These are phyloP conservation scores for Ceratotherium simum DNA, from an alignment of 2,113 vertebrate genomes.

Conservation along the genomic window DNA sequence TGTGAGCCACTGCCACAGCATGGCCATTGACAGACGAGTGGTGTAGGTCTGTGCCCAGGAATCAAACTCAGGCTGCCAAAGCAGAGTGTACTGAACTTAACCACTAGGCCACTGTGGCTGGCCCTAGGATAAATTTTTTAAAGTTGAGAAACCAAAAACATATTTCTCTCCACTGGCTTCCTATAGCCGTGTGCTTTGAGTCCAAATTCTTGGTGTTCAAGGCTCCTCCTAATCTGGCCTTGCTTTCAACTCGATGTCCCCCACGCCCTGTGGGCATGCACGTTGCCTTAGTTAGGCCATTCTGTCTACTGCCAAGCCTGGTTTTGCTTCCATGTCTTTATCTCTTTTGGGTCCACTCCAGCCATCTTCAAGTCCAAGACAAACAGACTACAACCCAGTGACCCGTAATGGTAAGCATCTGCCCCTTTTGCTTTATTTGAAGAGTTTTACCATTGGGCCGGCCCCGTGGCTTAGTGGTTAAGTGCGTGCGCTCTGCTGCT, in stretches of 20 bases:
- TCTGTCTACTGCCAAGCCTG: neutral
- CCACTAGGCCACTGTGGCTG: too few species aligned
- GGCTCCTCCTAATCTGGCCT: neutral
- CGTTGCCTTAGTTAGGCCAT: neutral
- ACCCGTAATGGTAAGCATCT: rapidly evolving
- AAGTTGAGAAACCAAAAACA: neutral
- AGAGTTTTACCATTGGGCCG: neutral
- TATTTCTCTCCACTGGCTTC: neutral
- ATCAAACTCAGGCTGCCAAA: too few species aligned
- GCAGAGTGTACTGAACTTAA: too few species aligned
- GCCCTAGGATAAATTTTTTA: neutral
- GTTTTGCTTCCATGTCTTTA: neutral
- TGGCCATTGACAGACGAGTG: too few species aligned
- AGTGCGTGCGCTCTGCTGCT: too few species aligned
- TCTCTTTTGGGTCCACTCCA: neutral
- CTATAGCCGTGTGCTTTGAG: neutral
- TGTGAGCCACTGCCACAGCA: too few species aligned
- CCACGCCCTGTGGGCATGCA: too few species aligned
- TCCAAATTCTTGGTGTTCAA: neutral
- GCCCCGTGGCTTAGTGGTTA: too few species aligned
- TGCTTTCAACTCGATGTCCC: neutral
- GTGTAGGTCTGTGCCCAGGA: too few species aligned
- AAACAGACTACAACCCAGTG: too few species aligned
- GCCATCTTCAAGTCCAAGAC: neutral
- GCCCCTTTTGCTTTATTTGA: neutral